Conservation (phyloP, 2,797 vertebrate species). For the Melanotaenia pygmaea region DNA sequence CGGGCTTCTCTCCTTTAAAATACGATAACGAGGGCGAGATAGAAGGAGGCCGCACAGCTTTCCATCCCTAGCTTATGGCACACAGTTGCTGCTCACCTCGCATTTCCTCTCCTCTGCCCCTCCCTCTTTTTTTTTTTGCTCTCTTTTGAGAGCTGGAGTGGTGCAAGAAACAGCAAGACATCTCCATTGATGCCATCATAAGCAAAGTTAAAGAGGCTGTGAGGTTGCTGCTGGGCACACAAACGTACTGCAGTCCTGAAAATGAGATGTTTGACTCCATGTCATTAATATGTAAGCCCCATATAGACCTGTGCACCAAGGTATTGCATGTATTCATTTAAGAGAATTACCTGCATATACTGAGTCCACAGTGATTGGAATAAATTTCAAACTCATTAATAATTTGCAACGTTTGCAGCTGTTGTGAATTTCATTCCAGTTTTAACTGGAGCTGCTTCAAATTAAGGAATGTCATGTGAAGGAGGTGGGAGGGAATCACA, state of each 20-base stretch:
- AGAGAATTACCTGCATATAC: slow-evolving; percentile 51
- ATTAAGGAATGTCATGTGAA: slow-evolving; percentile 27
- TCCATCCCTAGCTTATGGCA: slow-evolving; percentile 59
- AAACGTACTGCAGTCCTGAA: slow-evolving; percentile 6
- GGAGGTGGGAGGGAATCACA: slow-evolving; percentile 16
- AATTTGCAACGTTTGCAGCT: slow-evolving; percentile 54
- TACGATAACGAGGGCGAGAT: slow-evolving; percentile 77
- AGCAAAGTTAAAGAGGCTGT: slow-evolving; percentile 65
- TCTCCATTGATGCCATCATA: slow-evolving; percentile 67
- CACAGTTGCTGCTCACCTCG: slow-evolving; percentile 49
- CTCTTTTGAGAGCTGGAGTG: slow-evolving; percentile 37
- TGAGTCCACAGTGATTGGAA: slow-evolving; percentile 48
- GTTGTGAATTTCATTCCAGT: slow-evolving; percentile 34
- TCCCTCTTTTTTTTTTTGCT: background rate
- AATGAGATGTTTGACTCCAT: slow-evolving; percentile 56
- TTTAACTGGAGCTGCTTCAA: slow-evolving; percentile 25
- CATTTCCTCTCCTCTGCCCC: slow-evolving; percentile 12
- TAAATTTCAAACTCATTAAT: slow-evolving; percentile 68
- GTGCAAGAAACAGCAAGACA: slow-evolving; percentile 58
- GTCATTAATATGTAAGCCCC: slow-evolving; percentile 44
- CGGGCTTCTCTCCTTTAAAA: slow-evolving; percentile 78
- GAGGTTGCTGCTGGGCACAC: slow-evolving; percentile 11
- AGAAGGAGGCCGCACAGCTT: slow-evolving; percentile 54
- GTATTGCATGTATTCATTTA: slow-evolving; percentile 40
- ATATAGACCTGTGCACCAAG: slow-evolving; percentile 22